Base-by-base conservation (phyloP, 2,888 invertebrate species). In the Drosophila helvetica region DNA sequence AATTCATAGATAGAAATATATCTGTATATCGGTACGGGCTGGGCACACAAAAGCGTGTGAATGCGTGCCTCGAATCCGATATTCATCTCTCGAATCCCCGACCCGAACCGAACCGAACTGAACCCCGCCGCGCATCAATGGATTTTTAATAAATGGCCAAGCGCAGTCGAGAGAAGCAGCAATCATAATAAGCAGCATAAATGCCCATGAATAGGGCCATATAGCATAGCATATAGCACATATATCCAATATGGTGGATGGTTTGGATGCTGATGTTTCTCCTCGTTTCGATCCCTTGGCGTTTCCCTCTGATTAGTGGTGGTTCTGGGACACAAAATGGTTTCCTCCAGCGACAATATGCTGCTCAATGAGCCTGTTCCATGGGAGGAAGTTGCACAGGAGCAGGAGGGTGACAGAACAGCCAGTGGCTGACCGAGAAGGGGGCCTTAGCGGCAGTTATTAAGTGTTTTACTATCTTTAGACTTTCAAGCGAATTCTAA, bases 31-130 rank as follows among this genome's bases (percentile, higher is more conserved):
- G 38, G 38, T 38, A 38, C n/a, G 38, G 38, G 15, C n/a, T 22
- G 38, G n/a, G 38, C 61, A 65, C 42, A 79, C 67, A 77, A 80
- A 79, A 74, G 83, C 88, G 81, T 84, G 85, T 82, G 84, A 78
- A 85, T 84, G 87, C 84, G 85, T 84, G 86, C 65, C 79, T 75
- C 62, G 81, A 77, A 80, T 87, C 53, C 71, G 78, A 79, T 81
- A 87, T 86, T 80, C 79, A 86, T 83, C 86, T 83, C 57, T 54
- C 38, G 38, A 38, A 38, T 63, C 51, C 22, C 59, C 50, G 22
- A 4, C 22, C 4, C 22, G 4, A 22, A 22, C 22, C 22, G 22
- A 22, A 5, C 22, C 22, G 22, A 22, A 19, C 45, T 54, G 42
- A 18, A 50, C 42, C 59, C 53, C 46, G 30, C 45, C 17, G 67